A percentile compares a stretch with the other conserved stretches of the same genome.
These are phyloP conservation scores for Auanema sp. DNA, from an alignment of 2,888 invertebrate genomes.

Conservation along the genomic window DNA sequence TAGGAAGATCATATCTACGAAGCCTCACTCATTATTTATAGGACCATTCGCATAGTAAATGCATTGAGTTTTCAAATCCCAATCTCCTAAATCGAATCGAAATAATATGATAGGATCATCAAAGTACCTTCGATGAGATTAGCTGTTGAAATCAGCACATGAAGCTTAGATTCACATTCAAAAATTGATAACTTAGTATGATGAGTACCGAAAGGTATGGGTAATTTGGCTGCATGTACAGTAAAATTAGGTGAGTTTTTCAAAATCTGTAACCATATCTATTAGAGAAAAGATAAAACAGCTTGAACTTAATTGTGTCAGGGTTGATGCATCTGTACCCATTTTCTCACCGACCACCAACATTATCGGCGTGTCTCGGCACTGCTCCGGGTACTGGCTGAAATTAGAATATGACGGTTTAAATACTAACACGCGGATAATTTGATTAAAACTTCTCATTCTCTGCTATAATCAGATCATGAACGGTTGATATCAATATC, in stretches of 20 bases:
- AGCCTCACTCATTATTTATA: no score
- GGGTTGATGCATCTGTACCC: slow-evolving; percentile 19
- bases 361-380: slow-evolving; percentile 28
- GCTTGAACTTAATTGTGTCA: background rate
- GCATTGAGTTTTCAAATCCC: slow-evolving; percentile 51
- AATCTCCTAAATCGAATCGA: slow-evolving; percentile 46
- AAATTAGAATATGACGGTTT: no score
- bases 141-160: slow-evolving; percentile 53
- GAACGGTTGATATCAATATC: no score
- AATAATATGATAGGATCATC: background rate
- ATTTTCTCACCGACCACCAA: slow-evolving; percentile 37
- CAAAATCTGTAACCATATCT: slow-evolving; percentile 6
- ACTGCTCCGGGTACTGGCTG: slow-evolving; percentile 35
- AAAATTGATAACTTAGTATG: slow-evolving; percentile 56
- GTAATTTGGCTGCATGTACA: slow-evolving; percentile 29
- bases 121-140: slow-evolving; percentile 34
- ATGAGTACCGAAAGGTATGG: slow-evolving; percentile 53
- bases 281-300: background rate
- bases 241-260: slow-evolving; percentile 19
- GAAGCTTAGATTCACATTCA: slow-evolving; percentile 38
- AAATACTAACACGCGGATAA: no score
- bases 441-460: no score
- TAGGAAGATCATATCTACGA: no score
- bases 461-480: no score
- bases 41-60: slow-evolving; percentile 44